A percentile compares a stretch with the other conserved stretches of the same genome.
phyloP scores from a whole-genome alignment of 2,797 vertebrate genomes.

The Anisognathus igniventris region DNA sequence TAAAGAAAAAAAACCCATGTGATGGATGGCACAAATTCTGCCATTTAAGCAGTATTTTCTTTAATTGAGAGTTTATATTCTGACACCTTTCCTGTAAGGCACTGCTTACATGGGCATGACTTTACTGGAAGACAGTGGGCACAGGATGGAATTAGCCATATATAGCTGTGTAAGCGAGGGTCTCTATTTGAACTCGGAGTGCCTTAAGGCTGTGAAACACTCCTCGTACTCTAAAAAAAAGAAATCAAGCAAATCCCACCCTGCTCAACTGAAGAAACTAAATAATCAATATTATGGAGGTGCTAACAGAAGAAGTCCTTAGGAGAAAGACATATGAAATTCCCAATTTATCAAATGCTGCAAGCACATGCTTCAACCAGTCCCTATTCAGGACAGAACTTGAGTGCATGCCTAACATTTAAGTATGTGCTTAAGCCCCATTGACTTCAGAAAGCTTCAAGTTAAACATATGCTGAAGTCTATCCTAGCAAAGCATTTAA shows the following conservation, averaged over 20 bases:
- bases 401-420: constrained; percentile 52
- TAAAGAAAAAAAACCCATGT: constrained; percentile 63
- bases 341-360: constrained; percentile 33
- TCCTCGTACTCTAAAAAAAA: background rate
- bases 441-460: constrained; percentile 50
- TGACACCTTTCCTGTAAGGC: constrained; percentile 74
- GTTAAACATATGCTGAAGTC: constrained; percentile 44
- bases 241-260: background rate
- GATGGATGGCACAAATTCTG: constrained; percentile 59
- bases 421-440: constrained; percentile 51
- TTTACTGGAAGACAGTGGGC: constrained; percentile 26
- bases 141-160: constrained; percentile 42
- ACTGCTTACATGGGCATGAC: constrained; percentile 57
- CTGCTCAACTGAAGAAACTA: background rate
- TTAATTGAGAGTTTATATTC: constrained; percentile 65
- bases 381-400: constrained; percentile 33
- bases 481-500: constrained; percentile 22
- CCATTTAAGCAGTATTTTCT: constrained; percentile 69
- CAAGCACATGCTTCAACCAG: constrained; percentile 17
- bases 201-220: background rate
- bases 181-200: background rate
- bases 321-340: constrained; percentile 31
- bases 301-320: background rate
- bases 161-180: constrained; percentile 30
- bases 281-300: constrained; percentile 9